These are phyloP conservation scores for Glandiceps talaboti DNA, from an alignment of 53 echinoderm and acorn worm genomes.

Conservation along the genomic window DNA sequence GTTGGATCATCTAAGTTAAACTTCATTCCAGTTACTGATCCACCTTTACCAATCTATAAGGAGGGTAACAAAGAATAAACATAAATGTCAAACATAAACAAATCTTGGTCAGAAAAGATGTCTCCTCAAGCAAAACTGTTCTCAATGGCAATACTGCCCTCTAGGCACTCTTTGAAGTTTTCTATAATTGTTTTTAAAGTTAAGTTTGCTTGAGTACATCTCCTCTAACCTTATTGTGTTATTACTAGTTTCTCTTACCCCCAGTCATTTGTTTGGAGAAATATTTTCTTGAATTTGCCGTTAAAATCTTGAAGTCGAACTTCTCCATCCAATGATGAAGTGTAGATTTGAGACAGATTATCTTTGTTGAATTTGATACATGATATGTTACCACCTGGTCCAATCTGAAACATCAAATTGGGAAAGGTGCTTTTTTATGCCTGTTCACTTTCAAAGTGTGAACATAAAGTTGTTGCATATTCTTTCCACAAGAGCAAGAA, in stretches of 20 bases:
- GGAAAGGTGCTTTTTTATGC: background rate
- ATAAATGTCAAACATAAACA: background rate
- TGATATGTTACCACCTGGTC: constrained; percentile 53
- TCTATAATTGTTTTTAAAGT: too few relatives aligned
- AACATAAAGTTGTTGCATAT: too few relatives aligned
- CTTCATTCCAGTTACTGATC: constrained; percentile 44
- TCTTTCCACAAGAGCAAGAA: too few relatives aligned
- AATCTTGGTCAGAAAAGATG: too few relatives aligned
- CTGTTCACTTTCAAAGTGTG: too few relatives aligned
- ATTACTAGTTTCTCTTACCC: constrained; percentile 28
- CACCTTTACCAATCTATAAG: constrained; percentile 58
- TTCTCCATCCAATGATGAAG: constrained; percentile 56
- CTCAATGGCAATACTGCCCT: too few relatives aligned
- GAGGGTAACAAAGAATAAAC: background rate
- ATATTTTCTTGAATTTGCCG: constrained; percentile 17
- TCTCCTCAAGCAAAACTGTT: too few relatives aligned
- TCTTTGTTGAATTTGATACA: constrained; percentile 42
- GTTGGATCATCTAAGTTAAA: constrained; percentile 50
- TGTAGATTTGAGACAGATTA: constrained; percentile 47
- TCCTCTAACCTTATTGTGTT: too few relatives aligned
- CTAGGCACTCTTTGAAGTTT: too few relatives aligned
- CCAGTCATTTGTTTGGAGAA: constrained; percentile 43
- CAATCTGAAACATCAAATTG: constrained; percentile 35
- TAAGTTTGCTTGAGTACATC: too few relatives aligned
- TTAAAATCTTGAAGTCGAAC: constrained; percentile 38